Evolutionary conservation across 2,113 vertebrate genomes (phyloP), one percentile per base, ranked within the genome.

Genomic region (Anseranas semipalmata): DNA sequence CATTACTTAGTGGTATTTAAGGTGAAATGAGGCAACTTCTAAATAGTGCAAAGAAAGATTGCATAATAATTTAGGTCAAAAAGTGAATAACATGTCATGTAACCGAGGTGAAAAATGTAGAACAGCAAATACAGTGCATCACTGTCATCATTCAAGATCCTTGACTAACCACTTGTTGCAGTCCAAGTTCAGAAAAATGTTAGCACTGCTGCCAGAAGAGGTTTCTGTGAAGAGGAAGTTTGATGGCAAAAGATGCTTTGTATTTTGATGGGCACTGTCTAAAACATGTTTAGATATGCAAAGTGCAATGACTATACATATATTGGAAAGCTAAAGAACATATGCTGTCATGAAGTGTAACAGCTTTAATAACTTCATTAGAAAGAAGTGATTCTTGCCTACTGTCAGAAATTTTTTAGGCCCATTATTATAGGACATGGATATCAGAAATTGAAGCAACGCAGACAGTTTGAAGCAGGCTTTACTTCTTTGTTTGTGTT

Each of bases 21-120:
- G 89, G 94, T 96, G 76, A 96, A 91, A 95, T 24, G 24, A 92
- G 87, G 95, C 66, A 85, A 79, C 66, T 93, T 94, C 89, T 87
- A 95, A 93, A 95, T 79, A 95, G 66, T 2, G 0, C 66, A 48
- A 90, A 85, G 73, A 56, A 84, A 66, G 88, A 76, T 92, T 95
- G 87, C 45, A 28, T 90, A 96, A 94, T 92, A 85, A 79, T 95
- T 93, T 87, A 90, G 92, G 88, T 95, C 48, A 89, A 89, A 90
- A 93, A 89, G n/a, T 77, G 45, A 92, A 21, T 68, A 85, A 75
- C 15, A 5, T 78, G 37, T 86, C 84, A 79, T 21, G 32, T 62
- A 92, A 52, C 24, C 50, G 53, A 85, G 21, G 68, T 81, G 76
- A 91, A 65, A 81, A 86, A n/a, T 58, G 33, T 48, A 50, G 60